Base-by-base conservation (phyloP, 2,113 vertebrate species). In the Brachyistius frenatus region DNA sequence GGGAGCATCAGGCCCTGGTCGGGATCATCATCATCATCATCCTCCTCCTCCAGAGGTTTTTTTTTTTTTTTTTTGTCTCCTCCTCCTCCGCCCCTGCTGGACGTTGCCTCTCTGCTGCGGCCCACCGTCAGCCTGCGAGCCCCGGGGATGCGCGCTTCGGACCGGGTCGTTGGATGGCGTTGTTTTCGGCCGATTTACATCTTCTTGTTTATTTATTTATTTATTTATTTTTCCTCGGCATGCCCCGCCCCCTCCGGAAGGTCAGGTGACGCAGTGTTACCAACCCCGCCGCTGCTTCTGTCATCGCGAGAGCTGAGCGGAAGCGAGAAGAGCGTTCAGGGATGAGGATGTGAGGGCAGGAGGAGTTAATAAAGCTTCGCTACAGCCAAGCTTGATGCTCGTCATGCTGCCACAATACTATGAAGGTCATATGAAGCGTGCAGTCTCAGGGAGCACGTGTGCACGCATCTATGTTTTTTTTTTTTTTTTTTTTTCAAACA, bases 221-320 rank as follows among this genome's bases (percentile, higher is more conserved):
- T 73, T 80, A 77, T 88, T 86, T 73, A 41, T 47, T 65, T 78
- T 56, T 53, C 3, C 4, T 76, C 44, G 53, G 32, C 60, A 66
- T 73, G 74, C 90, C 89, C 91, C 86, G 77, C 90, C 93, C 84
- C 79, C 64, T 75, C 54, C 33, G 36, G 57, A 37, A 70, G 75
- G 91, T 93, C 93, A 93, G 76, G 75, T 92, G 92, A 93, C 88
- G 80, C 90, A 80, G 76, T 23, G 55, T 84, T 70, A 64, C 87
- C 86, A 84, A 75, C 80, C 77, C 63, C 53, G 84, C 79, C 23
- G 73, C 53, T 41, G 76, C 78, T n/a, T 60, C 74, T 74, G 9
- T 83, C 54, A 81, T 86, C 87, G 88, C 93, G 88, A 91, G 85
- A 92, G 37, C 23, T 32, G 46, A 65, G 53, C 60, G 41, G 50